These are phyloP conservation scores for Pangasianodon hypophthalmus DNA, from an alignment of 2,113 vertebrate genomes.

Conservation along the genomic window DNA sequence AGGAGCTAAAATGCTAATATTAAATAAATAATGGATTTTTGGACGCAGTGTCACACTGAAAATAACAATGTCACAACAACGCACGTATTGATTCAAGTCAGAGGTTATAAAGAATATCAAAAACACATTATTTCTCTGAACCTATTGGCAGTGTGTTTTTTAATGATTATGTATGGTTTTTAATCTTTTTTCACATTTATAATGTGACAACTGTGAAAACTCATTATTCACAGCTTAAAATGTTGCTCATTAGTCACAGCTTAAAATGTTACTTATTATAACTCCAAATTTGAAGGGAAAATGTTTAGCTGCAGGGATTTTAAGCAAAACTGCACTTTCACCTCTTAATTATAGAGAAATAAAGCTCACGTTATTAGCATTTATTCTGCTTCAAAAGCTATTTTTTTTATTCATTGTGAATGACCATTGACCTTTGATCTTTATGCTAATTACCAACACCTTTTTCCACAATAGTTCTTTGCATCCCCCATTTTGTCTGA, in stretches of 20 bases:
- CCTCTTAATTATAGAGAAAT: not conserved
- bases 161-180: not conserved
- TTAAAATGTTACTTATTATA: not conserved
- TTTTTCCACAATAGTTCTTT: slow-evolving; percentile 64
- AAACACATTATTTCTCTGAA: slow-evolving; percentile 54
- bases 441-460: slow-evolving; percentile 70
- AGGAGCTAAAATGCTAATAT: slow-evolving; percentile 68
- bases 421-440: slow-evolving; percentile 65
- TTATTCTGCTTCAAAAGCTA: not conserved
- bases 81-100: slow-evolving; percentile 68
- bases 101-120: slow-evolving; percentile 57
- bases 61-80: slow-evolving; percentile 62
- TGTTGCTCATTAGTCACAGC: not conserved
- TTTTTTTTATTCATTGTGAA: slow-evolving; percentile 50
- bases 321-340: not conserved
- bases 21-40: slow-evolving; percentile 77
- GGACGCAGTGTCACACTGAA: slow-evolving; percentile 68
- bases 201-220: not conserved
- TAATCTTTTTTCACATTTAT: slow-evolving; percentile 30
- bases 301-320: not conserved
- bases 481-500: slow-evolving; percentile 64
- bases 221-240: not conserved
- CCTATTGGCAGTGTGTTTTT: slow-evolving; percentile 16
- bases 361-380: slow-evolving; percentile 22
- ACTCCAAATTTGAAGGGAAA: not conserved